A percentile compares a stretch with the other conserved stretches of the same genome.
These are phyloP conservation scores for Coleophora deauratella DNA, from an alignment of 2,888 invertebrate genomes.

Conservation along the genomic window DNA sequence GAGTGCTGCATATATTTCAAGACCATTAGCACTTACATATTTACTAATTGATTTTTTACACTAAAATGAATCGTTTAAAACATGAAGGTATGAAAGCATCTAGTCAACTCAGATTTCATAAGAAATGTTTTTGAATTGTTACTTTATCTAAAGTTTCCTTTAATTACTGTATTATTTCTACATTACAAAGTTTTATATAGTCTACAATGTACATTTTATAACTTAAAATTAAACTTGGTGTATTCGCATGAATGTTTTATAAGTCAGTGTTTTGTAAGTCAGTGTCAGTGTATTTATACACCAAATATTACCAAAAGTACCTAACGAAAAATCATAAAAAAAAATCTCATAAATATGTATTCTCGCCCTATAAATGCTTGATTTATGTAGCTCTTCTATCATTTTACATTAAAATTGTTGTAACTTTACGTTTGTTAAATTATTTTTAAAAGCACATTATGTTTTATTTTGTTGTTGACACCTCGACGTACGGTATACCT, in stretches of 20 bases:
- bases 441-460: constrained; percentile 70
- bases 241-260: too few relatives aligned
- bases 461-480: constrained; percentile 70
- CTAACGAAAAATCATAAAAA: constrained; percentile 1
- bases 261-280: too few relatives aligned
- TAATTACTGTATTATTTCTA: too few relatives aligned
- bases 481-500: constrained; percentile 46
- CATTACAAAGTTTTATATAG: too few relatives aligned
- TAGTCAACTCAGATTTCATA: constrained; percentile 50
- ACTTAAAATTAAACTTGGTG: too few relatives aligned
- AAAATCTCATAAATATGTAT: constrained; percentile 17
- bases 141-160: too few relatives aligned
- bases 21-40: too few relatives aligned
- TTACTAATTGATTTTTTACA: background rate
- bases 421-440: constrained; percentile 68
- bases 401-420: constrained; percentile 47
- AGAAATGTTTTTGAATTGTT: background rate
- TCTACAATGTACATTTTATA: too few relatives aligned
- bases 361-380: constrained; percentile 64
- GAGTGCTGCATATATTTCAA: constrained; percentile 31
- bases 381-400: constrained; percentile 43
- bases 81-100: constrained; percentile 25
- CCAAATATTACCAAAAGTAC: too few relatives aligned
- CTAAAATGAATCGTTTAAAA: constrained; percentile 3
- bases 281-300: too few relatives aligned